Evolutionary conservation across 2,797 vertebrate genomes (phyloP).

Genomic region (Trachurus trachurus): DNA sequence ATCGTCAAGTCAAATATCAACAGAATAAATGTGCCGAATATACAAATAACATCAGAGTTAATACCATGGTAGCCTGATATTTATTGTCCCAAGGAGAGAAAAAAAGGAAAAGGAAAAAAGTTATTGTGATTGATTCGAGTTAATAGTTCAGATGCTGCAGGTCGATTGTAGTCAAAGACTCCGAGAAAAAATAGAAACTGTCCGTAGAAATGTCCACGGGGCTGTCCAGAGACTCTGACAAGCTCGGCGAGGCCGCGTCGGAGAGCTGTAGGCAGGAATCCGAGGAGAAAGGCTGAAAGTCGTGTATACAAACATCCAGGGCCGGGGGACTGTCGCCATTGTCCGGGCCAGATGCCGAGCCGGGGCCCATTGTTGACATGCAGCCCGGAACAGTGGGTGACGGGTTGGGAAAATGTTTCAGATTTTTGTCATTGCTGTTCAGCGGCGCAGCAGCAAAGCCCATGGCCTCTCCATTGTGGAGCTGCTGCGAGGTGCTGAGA

Average conservation of each 20-base stretch:
- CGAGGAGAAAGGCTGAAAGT: slow-evolving; percentile 96
- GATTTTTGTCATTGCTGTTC: slow-evolving; percentile 99
- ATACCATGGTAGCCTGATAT: slow-evolving; percentile 73
- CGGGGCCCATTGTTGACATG: slow-evolving; percentile 97
- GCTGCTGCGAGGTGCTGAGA: slow-evolving; percentile 90
- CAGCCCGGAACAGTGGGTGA: slow-evolving; percentile 98
- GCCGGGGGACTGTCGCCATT: slow-evolving; percentile 96
- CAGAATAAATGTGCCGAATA: slow-evolving; percentile 87
- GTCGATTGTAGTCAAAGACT: slow-evolving; percentile 98
- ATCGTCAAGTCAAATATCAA: slow-evolving; percentile 82
- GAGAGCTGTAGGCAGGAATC: slow-evolving; percentile 98
- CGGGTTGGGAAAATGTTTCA: slow-evolving; percentile 99
- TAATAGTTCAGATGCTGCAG: slow-evolving; percentile 99
- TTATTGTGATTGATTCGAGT: slow-evolving; percentile 79
- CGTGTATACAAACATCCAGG: slow-evolving; percentile 97
- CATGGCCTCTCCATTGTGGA: slow-evolving; percentile 94
- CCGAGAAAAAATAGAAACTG: slow-evolving; percentile 99
- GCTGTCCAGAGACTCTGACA: slow-evolving; percentile 96
- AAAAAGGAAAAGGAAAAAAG: slow-evolving; percentile 84
- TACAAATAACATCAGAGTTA: slow-evolving; percentile 77
- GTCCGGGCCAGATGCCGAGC: slow-evolving; percentile 96
- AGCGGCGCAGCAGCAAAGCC: slow-evolving; percentile 93
- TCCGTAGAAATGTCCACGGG: slow-evolving; percentile 97
- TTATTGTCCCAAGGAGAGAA: slow-evolving; percentile 88
- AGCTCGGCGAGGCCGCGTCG: slow-evolving; percentile 94